Base-by-base conservation (phyloP, 2,888 invertebrate genomes). In the Gordius sp. region DNA sequence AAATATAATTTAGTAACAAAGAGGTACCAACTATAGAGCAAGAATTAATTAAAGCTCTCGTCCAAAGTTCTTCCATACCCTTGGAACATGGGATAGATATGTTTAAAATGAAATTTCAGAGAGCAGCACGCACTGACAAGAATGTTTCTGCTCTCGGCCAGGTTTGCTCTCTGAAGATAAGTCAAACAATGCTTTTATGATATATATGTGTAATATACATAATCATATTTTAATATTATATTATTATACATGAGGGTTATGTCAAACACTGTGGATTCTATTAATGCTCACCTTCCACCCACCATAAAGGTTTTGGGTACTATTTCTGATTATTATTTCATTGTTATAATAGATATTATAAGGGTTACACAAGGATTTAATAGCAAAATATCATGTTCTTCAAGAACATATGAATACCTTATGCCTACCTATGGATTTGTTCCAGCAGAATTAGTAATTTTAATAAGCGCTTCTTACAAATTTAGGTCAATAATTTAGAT, bases 141-240 rank as follows among this genome's bases (percentile, higher is more conserved):
- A 54, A 20, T 28, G 55, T 54, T n/a, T 54, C 55, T 26, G 55
- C 55, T 16, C 27, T 54, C 4, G 55, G 55, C 2, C 55, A 54
- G 27, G 55, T 54, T 54, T 54, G 55, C 27, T 27, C 27, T n/a
- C 27, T 54, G 20, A 54, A 54, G 55, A 54, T 54, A 28, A 54
- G 55, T 54, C 25, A 26, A 26, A 16, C 8, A 54, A 4, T 13
- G 27, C n/a, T 39, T 54, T 54, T 27, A 20, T 23, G 20, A 47
- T 47, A n/a, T 47, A n/a, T 47, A n/a, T 8, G 16, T 47, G 8
- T 4, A 47, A 47, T 47, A n/a, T 23, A 18, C 13, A 18, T 47
- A 47, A 47, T n/a, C 20, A 47, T 47, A 18, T n/a, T 47, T 33
- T 33, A 16, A 20, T 16, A 47, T 47, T 16, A 47, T 16, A 27